A percentile compares a stretch with the other conserved stretches of the same genome.
Evolutionary conservation across 2,888 invertebrate genomes (phyloP).

Genomic region (Eucriotettix oculatus): DNA sequence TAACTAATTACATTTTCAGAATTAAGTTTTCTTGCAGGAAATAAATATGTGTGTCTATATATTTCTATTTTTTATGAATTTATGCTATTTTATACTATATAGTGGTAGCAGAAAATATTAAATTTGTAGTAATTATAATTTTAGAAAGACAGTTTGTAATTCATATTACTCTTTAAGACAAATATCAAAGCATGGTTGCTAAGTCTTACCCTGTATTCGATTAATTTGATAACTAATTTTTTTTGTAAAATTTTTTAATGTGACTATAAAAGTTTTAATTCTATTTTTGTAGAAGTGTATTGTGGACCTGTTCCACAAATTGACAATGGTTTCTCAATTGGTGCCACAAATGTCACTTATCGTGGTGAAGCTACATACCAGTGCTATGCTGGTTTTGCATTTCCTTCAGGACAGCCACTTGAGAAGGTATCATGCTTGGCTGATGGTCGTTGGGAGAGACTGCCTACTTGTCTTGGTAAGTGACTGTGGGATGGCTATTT

Average conservation of each 20-base stretch:
- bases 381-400: conserved; percentile 91
- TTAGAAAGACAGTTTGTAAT: no score
- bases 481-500: not conserved
- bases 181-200: no score
- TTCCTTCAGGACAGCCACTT: conserved; percentile 70
- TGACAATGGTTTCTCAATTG: conserved; percentile 91
- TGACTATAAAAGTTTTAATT: not conserved
- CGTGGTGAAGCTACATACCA: conserved; percentile 87
- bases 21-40: no score
- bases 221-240: no score
- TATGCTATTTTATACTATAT: no score
- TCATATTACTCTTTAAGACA: no score
- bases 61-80: no score
- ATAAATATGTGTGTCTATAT: no score
- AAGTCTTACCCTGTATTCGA: no score
- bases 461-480: conserved; percentile 73
- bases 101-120: no score
- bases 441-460: conserved; percentile 83
- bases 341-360: conserved; percentile 89
- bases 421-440: conserved; percentile 80
- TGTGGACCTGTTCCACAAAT: conserved; percentile 97
- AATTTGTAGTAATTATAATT: no score
- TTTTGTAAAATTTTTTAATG: not conserved
- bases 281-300: conserved; percentile 53
- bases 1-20: no score